A percentile compares a stretch with the other conserved stretches of the same genome.
Conservation (phyloP, 2,113 vertebrate species). For the Stigmatopora argus region DNA sequence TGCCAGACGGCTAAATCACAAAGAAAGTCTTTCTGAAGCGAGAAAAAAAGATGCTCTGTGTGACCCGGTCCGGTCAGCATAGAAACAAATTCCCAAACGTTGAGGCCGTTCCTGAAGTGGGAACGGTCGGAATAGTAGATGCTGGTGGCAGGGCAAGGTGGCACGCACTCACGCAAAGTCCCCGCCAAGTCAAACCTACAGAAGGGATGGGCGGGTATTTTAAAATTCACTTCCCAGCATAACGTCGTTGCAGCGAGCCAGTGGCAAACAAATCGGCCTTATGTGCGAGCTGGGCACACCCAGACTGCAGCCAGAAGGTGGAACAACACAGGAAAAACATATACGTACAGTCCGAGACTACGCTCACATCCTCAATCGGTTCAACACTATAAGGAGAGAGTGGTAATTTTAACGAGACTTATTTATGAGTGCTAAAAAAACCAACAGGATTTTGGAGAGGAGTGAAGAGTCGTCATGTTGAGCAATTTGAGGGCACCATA, state of each 20-base stretch:
- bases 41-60: slow-evolving; percentile 54
- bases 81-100: slow-evolving; percentile 57
- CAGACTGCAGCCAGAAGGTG: slow-evolving; percentile 2
- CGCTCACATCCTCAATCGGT: slow-evolving; percentile 5
- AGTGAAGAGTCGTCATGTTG: no score
- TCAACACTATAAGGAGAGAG: not conserved
- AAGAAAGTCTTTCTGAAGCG: slow-evolving; percentile 40
- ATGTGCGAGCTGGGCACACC: slow-evolving; percentile 34
- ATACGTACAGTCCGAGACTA: not conserved
- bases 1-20: slow-evolving; percentile 37
- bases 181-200: slow-evolving; percentile 50
- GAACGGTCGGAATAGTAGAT: slow-evolving; percentile 50
- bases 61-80: slow-evolving; percentile 35
- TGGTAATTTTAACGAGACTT: no score
- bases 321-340: slow-evolving; percentile 5
- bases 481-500: no score
- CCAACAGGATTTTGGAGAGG: no score
- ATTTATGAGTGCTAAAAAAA: no score
- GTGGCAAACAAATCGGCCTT: slow-evolving; percentile 45
- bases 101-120: slow-evolving; percentile 52
- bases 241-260: slow-evolving; percentile 20
- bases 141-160: slow-evolving; percentile 30
- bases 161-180: slow-evolving; percentile 1
- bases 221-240: slow-evolving; percentile 32
- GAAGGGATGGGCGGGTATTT: slow-evolving; percentile 52